These are phyloP conservation scores for Malurus elegans DNA, from an alignment of 2,113 vertebrate species.

Conservation along the genomic window DNA sequence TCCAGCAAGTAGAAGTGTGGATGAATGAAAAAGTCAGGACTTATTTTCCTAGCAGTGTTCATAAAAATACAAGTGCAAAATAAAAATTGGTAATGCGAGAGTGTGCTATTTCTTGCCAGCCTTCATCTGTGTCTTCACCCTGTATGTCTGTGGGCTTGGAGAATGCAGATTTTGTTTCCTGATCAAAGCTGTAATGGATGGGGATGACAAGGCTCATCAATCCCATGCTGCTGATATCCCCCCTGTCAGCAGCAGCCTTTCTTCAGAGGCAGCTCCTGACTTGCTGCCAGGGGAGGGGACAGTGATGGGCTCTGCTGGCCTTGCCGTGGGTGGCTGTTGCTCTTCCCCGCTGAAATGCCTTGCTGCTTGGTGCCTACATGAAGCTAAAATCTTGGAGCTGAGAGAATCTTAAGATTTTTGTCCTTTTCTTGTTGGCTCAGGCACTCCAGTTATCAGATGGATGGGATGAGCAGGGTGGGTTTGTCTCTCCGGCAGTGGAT, in stretches of 20 bases:
- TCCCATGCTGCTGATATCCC: neutral
- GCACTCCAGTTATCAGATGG: neutral
- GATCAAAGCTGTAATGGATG: neutral
- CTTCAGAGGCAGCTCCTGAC: neutral
- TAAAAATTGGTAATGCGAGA: neutral
- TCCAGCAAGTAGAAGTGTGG: neutral
- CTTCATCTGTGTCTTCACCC: neutral
- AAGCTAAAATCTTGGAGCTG: neutral
- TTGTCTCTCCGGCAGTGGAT: neutral
- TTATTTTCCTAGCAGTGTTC: neutral
- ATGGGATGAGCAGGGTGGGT: neutral
- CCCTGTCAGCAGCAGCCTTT: neutral
- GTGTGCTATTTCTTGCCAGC: neutral
- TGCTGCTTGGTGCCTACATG: neutral
- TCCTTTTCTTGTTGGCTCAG: neutral
- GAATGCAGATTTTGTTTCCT: neutral
- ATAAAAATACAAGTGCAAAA: conserved; percentile 13
- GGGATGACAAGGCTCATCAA: neutral
- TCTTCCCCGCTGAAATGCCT: neutral
- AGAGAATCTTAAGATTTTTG: neutral
- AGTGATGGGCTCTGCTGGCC: neutral
- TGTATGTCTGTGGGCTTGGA: neutral
- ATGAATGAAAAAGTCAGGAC: neutral
- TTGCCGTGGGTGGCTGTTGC: accelerated
- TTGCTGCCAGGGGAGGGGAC: neutral